Conservation (phyloP, 2,888 invertebrate genomes). For the Punctoribates punctum region DNA sequence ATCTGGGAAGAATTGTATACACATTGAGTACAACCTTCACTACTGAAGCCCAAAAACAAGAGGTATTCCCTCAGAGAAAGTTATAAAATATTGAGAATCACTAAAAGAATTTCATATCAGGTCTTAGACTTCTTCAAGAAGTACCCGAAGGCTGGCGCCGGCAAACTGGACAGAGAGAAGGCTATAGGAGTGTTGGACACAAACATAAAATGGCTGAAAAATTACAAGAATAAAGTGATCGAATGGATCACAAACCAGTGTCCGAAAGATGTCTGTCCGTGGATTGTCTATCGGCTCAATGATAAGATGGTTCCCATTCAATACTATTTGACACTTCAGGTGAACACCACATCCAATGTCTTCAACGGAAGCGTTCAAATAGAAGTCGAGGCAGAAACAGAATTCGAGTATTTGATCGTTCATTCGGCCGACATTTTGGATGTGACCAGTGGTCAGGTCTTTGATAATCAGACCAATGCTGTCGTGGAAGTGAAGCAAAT, state of each 20-base stretch:
- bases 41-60: slow-evolving; percentile 9
- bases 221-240: slow-evolving; percentile 61
- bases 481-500: neutral
- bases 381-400: neutral
- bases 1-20: slow-evolving; percentile 35
- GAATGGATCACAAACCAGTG: slow-evolving; percentile 60
- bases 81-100: too few species aligned
- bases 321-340: slow-evolving; percentile 21
- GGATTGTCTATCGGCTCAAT: slow-evolving; percentile 37
- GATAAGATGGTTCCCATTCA: neutral
- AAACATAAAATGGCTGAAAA: slow-evolving; percentile 74
- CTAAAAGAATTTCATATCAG: slow-evolving; percentile 53
- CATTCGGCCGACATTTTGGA: slow-evolving; percentile 36
- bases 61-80: neutral
- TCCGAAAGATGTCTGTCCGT: slow-evolving; percentile 35
- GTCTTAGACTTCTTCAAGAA: slow-evolving; percentile 70
- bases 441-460: neutral
- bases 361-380: slow-evolving; percentile 35
- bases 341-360: slow-evolving; percentile 34
- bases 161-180: slow-evolving; percentile 65
- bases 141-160: slow-evolving; percentile 68
- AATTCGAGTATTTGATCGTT: slow-evolving; percentile 33
- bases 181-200: slow-evolving; percentile 70
- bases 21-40: slow-evolving; percentile 26
- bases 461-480: neutral